phyloP scores from a whole-genome alignment of 2,797 vertebrate genomes.

The Sphenopsis melanotis region DNA sequence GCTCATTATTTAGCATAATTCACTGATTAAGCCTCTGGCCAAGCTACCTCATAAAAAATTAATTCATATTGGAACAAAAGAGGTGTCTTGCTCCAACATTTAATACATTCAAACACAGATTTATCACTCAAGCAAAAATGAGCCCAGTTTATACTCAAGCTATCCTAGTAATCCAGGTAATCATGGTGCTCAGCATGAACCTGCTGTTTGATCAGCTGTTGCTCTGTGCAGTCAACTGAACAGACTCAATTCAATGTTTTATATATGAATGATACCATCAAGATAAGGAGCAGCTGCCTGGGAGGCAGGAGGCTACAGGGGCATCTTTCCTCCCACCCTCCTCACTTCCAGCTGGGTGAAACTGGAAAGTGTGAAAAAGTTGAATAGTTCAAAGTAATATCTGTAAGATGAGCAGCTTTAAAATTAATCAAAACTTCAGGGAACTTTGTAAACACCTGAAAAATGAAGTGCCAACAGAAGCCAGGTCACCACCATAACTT shows the following conservation, averaged over 20 bases:
- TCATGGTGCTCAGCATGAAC: constrained; percentile 31
- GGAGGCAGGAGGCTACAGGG: not conserved
- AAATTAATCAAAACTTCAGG: not conserved
- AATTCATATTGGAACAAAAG: constrained; percentile 3
- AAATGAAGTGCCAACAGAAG: not conserved
- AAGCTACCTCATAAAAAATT: not conserved
- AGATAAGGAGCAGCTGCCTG: not conserved
- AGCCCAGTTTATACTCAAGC: constrained; percentile 2
- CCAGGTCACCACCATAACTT: not conserved
- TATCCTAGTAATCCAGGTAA: constrained; percentile 35
- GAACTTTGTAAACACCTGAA: not conserved
- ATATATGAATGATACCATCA: not conserved
- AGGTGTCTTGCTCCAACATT: not conserved
- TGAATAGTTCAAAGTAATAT: not conserved
- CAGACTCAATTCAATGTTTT: not conserved
- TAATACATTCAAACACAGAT: not conserved
- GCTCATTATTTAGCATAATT: not conserved
- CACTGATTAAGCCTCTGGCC: not conserved
- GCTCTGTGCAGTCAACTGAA: not conserved
- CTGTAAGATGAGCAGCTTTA: not conserved
- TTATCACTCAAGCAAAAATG: constrained; percentile 30
- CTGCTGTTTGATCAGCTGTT: constrained; percentile 66
- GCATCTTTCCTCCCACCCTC: not conserved
- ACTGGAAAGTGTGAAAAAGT: not conserved
- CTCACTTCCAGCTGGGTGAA: not conserved